phyloP scores from a whole-genome alignment of 2,888 invertebrate species.

The Carterocephalus palaemon region DNA sequence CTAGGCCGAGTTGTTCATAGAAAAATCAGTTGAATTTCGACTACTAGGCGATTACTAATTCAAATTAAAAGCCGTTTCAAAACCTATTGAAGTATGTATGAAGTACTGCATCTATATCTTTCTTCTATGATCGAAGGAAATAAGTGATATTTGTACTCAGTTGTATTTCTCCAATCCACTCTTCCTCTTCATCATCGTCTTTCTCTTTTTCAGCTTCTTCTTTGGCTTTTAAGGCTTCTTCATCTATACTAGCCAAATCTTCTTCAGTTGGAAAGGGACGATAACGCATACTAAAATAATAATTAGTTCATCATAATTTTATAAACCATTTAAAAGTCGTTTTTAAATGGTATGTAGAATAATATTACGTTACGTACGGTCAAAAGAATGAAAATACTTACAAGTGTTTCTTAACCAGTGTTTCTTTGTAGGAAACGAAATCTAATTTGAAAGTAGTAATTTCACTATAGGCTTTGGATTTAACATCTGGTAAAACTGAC shows the following conservation, averaged over 20 bases:
- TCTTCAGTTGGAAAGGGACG: conserved; percentile 69
- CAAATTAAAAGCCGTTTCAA: too few species aligned
- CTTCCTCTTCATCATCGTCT: conserved; percentile 71
- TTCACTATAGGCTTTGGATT: conserved; percentile 47
- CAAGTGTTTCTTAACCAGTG: conserved; percentile 65
- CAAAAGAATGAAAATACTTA: conserved; percentile 42
- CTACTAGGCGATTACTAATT: too few species aligned
- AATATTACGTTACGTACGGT: too few species aligned
- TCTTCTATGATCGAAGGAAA: too few species aligned
- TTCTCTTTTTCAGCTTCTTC: conserved; percentile 74
- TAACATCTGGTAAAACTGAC: conserved; percentile 52
- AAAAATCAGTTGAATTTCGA: too few species aligned
- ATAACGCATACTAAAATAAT: conserved; percentile 54
- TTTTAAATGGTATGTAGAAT: too few species aligned
- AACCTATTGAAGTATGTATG: too few species aligned
- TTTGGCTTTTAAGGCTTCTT: conserved; percentile 77
- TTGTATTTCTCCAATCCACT: conserved; percentile 77
- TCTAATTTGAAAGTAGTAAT: conserved; percentile 65
- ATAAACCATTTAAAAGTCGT: too few species aligned
- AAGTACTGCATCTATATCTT: too few species aligned
- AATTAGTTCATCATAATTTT: too few species aligned
- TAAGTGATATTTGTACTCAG: too few species aligned
- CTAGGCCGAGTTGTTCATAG: too few species aligned
- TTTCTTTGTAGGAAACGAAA: conserved; percentile 58
- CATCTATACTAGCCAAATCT: conserved; percentile 70